A percentile compares a stretch with the other conserved stretches of the same genome.
These are phyloP conservation scores for Sesamia nonagrioides DNA, from an alignment of 1,140 invertebrate genomes.

Conservation along the genomic window DNA sequence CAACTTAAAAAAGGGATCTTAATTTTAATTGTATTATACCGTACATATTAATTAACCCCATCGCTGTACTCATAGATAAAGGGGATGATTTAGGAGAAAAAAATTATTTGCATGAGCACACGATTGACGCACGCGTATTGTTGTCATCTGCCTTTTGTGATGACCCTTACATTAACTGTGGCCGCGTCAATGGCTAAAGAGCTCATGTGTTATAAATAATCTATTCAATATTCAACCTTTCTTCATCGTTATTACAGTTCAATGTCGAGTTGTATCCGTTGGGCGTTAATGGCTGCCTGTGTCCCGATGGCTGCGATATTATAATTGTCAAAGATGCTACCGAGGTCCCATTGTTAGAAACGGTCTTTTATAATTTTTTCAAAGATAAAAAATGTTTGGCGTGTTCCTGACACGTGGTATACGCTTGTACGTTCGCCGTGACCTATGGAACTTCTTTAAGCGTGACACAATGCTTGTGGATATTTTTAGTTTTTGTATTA, in stretches of 20 bases:
- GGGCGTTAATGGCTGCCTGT: constrained; percentile 68
- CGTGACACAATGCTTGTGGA: constrained; percentile 84
- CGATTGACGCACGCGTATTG: constrained; percentile 86
- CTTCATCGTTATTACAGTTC: constrained; percentile 69
- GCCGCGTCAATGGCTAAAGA: constrained; percentile 64
- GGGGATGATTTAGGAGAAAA: constrained; percentile 84
- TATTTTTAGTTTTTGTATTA: constrained; percentile 86
- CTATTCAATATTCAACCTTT: constrained; percentile 66
- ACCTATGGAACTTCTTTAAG: constrained; percentile 86
- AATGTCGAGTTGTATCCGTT: constrained; percentile 59
- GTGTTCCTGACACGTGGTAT: constrained; percentile 85
- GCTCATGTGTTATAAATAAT: constrained; percentile 58
- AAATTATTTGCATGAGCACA: constrained; percentile 87
- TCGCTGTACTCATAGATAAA: constrained; percentile 82
- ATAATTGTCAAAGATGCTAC: constrained; percentile 88
- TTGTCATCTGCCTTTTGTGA: constrained; percentile 86
- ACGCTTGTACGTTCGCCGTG: constrained; percentile 79
- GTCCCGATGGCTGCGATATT: constrained; percentile 73
- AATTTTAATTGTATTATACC: constrained; percentile 85
- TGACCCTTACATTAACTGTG: constrained; percentile 85
- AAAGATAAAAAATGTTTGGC: constrained; percentile 87
- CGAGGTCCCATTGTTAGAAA: constrained; percentile 82
- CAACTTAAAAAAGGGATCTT: constrained; percentile 80
- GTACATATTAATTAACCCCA: constrained; percentile 87
- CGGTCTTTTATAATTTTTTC: constrained; percentile 85